Percentiles rank a stretch among this genome's conserved stretches.
Conservation (phyloP, 2,113 vertebrate species). For the Crotalus tigris region DNA sequence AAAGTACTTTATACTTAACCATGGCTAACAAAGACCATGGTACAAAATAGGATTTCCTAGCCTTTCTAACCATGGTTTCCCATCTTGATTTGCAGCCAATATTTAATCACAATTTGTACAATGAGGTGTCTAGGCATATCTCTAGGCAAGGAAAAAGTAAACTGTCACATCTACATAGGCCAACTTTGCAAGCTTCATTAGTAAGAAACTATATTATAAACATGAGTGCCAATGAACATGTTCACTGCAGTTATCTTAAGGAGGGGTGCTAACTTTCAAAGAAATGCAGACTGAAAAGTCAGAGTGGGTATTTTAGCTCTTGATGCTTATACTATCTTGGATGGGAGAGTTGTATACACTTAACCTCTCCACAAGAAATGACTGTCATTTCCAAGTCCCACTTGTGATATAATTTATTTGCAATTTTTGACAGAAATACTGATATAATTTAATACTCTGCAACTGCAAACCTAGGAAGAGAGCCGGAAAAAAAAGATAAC, state of each 20-base stretch:
- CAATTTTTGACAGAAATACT: background rate
- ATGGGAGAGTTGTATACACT: background rate
- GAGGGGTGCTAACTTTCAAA: background rate
- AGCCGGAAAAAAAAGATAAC: background rate
- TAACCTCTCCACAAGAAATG: background rate
- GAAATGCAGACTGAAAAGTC: background rate
- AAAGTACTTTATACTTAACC: background rate
- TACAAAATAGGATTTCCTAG: background rate
- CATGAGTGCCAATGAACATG: background rate
- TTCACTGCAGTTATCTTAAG: background rate
- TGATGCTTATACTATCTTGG: background rate
- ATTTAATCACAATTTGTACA: background rate
- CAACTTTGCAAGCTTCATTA: background rate
- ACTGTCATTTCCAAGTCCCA: background rate
- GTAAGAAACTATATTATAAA: background rate
- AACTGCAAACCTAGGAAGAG: background rate
- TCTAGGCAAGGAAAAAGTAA: background rate
- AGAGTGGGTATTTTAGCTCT: background rate
- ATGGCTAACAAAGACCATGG: background rate
- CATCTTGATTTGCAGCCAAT: background rate
- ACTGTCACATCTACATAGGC: background rate
- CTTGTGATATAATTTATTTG: background rate
- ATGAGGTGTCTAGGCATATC: background rate
- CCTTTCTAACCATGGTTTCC: background rate
- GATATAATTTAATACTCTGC: background rate